A percentile compares a stretch with the other conserved stretches of the same genome.
Conservation (phyloP, 2,888 invertebrate genomes). For the Aricia artaxerxes region DNA sequence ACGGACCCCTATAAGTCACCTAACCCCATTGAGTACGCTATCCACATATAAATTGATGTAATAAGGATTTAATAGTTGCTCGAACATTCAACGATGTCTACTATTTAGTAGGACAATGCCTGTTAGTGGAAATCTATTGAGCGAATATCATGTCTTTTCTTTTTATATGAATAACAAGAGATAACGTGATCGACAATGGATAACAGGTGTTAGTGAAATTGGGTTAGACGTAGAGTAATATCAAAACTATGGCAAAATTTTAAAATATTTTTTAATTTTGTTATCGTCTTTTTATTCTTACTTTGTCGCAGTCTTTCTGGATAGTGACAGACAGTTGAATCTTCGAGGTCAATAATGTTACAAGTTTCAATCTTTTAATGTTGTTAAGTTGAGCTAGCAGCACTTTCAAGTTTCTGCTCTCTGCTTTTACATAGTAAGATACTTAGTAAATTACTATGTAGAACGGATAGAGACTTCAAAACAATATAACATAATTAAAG, state of each 20-base stretch:
- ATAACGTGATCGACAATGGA: no score
- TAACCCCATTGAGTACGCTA: constrained; percentile 57
- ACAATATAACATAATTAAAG: background rate
- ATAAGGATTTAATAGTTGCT: background rate
- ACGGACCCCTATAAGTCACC: constrained; percentile 77
- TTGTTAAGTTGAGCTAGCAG: no score
- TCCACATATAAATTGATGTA: constrained; percentile 43
- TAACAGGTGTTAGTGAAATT: no score
- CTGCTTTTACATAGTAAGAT: background rate
- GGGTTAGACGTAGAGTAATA: no score
- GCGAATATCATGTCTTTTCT: no score
- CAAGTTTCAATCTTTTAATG: no score
- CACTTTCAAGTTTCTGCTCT: background rate
- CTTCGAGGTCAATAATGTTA: background rate
- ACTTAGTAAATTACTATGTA: background rate
- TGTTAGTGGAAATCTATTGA: no score
- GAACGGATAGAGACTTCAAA: background rate
- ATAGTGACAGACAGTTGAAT: background rate
- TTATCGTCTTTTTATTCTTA: background rate
- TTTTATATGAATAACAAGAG: no score
- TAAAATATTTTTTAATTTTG: background rate
- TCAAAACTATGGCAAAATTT: no score
- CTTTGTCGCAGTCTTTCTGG: background rate
- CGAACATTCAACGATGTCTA: background rate
- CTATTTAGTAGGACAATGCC: no score